Evolutionary conservation across 2,888 invertebrate species (phyloP).

Genomic region (Clistopyga incitator): DNA sequence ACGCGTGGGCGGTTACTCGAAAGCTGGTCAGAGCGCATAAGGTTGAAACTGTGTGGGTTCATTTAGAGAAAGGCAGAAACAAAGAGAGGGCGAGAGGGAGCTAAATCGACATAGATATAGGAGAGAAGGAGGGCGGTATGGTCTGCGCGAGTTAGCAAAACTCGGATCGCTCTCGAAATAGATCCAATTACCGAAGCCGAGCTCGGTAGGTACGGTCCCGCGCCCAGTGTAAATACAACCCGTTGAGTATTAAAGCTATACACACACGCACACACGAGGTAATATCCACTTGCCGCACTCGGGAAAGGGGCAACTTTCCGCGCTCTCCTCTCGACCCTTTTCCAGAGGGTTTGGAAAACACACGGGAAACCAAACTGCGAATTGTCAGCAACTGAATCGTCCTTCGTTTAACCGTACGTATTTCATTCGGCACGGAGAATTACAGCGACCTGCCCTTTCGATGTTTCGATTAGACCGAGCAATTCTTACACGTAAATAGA

Average conservation of each 20-base stretch:
- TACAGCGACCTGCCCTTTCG: slow-evolving; percentile 3
- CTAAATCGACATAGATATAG: slow-evolving; percentile 10
- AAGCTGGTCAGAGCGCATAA: slow-evolving; percentile 37
- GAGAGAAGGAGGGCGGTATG: background rate
- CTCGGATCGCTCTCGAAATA: slow-evolving; percentile 67
- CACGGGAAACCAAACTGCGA: slow-evolving; percentile 24
- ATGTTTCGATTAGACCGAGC: slow-evolving; percentile 29
- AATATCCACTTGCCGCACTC: slow-evolving; percentile 7
- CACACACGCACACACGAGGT: slow-evolving; percentile 6
- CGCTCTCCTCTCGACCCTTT: slow-evolving; percentile 16
- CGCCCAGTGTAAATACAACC: slow-evolving; percentile 47
- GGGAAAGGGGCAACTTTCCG: slow-evolving; percentile 19
- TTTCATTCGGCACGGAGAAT: slow-evolving; percentile 40
- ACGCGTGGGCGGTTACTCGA: slow-evolving; percentile 57
- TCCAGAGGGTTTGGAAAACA: slow-evolving; percentile 20
- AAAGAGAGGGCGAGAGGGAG: background rate
- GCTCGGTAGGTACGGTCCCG: slow-evolving; percentile 40
- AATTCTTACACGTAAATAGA: slow-evolving; percentile 39
- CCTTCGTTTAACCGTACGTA: slow-evolving; percentile 20
- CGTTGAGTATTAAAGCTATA: slow-evolving; percentile 11
- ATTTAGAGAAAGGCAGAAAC: slow-evolving; percentile 2
- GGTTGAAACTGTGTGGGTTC: slow-evolving; percentile 19
- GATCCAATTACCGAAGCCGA: slow-evolving; percentile 64
- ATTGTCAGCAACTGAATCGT: slow-evolving; percentile 25
- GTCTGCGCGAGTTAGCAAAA: slow-evolving; percentile 48